Conservation (phyloP, 2,888 invertebrate species). For the Carterocephalus palaemon region DNA sequence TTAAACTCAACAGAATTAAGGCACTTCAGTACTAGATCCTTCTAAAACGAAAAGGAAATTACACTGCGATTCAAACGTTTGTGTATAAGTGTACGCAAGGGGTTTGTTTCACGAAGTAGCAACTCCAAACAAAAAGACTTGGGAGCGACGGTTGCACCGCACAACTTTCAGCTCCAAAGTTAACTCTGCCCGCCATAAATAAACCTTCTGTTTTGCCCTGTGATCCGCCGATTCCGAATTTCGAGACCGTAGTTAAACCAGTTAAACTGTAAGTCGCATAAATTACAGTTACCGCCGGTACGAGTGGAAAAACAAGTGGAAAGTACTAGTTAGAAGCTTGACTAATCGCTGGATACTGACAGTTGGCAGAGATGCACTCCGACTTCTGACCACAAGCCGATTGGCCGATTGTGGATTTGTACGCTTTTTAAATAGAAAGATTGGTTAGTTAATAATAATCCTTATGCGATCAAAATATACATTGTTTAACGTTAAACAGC, state of each 20-base stretch:
- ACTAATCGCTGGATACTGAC: slow-evolving; percentile 72
- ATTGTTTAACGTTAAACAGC: too few species aligned
- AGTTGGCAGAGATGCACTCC: slow-evolving; percentile 39
- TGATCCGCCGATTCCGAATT: slow-evolving; percentile 75
- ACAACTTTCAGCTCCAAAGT: slow-evolving; percentile 69
- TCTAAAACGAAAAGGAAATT: slow-evolving; percentile 25
- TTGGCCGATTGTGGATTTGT: slow-evolving; percentile 9
- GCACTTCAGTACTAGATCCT: slow-evolving; percentile 20
- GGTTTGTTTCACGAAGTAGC: slow-evolving; percentile 41
- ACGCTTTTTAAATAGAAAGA: neutral
- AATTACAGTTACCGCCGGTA: slow-evolving; percentile 71
- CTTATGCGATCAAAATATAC: too few species aligned
- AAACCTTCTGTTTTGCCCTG: slow-evolving; percentile 74
- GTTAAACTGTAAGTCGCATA: slow-evolving; percentile 75
- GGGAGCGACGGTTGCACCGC: slow-evolving; percentile 45
- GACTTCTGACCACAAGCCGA: slow-evolving; percentile 49
- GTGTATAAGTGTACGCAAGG: slow-evolving; percentile 28
- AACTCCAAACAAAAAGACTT: slow-evolving; percentile 22
- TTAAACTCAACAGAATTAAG: slow-evolving; percentile 23
- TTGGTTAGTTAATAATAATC: too few species aligned
- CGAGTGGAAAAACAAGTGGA: slow-evolving; percentile 74
- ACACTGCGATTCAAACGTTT: slow-evolving; percentile 22
- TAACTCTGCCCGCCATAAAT: slow-evolving; percentile 72
- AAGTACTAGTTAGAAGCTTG: slow-evolving; percentile 76
- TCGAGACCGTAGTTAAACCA: slow-evolving; percentile 62